Conservation (phyloP, 2,113 vertebrate species). For the Hippocampus abdominalis region DNA sequence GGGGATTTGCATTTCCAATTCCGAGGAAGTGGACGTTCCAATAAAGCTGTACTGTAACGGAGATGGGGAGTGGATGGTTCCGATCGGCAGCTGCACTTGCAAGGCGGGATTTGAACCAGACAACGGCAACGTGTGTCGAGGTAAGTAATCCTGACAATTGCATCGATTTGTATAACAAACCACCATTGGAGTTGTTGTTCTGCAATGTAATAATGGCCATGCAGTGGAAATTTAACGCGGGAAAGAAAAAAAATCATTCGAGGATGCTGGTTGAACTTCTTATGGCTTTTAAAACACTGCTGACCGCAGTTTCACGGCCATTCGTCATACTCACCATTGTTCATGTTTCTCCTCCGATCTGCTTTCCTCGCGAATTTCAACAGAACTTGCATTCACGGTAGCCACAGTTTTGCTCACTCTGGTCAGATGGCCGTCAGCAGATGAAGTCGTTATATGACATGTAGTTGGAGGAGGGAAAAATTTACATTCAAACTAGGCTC, state of each 20-base stretch:
- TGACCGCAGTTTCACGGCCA: too few relatives aligned
- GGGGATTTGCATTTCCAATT: slow-evolving; percentile 91
- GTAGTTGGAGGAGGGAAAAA: too few relatives aligned
- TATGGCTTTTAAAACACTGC: background rate
- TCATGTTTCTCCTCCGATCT: too few relatives aligned
- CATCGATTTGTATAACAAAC: background rate
- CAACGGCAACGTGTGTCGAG: slow-evolving; percentile 89
- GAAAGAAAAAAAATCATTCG: too few relatives aligned
- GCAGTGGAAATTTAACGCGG: background rate
- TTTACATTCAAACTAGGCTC: too few relatives aligned
- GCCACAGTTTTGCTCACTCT: too few relatives aligned
- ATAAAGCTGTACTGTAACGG: slow-evolving; percentile 99
- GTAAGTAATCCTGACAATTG: slow-evolving; percentile 61
- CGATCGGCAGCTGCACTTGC: slow-evolving; percentile 95
- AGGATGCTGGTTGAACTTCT: background rate
- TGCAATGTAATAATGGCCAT: background rate
- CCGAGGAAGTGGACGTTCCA: slow-evolving; percentile 94
- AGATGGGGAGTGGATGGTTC: slow-evolving; percentile 98
- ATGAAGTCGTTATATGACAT: too few relatives aligned
- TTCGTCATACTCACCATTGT: too few relatives aligned
- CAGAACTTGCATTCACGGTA: too few relatives aligned
- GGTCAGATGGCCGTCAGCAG: too few relatives aligned
- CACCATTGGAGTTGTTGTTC: background rate
- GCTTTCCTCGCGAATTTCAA: too few relatives aligned
- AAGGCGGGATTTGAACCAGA: slow-evolving; percentile 94